Base-by-base conservation (phyloP, 2,113 vertebrate genomes). In the Tetrax tetrax region DNA sequence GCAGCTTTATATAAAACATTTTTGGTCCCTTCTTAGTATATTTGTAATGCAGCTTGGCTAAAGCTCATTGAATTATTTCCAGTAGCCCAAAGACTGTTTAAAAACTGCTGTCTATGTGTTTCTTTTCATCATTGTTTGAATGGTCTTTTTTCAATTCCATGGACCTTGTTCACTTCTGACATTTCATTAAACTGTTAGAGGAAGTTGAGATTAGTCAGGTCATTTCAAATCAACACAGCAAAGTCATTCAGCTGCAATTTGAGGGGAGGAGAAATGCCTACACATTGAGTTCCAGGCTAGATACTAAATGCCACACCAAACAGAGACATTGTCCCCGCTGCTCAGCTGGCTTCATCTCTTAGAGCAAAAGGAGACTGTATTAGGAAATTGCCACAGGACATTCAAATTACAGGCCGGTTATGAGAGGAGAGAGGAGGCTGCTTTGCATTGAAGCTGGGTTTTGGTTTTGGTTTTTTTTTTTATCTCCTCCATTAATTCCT, bases 61-160 rank as follows among this genome's bases (percentile, higher is more conserved):
- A 94, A 95, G 74, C 69, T 95, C 57, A 89, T 22, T 95, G 89
- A 97, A 93, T 96, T 93, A 93, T 93, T 90, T 95, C 94, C 96
- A 95, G 47, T 84, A 76, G 77, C 70, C 90, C 53, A 91, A 95
- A 90, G 91, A 92, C 89, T 63, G 48, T 89, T 95, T 84, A 61
- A 95, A 96, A 97, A 96, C 74, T 96, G 96, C 90, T 96, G 90
- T 89, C 83, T 89, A 37, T 95, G 92, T 96, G 96, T 95, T 96
- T 96, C 96, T 92, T 96, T 96, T 97, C 94, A 96, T 96, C 70
- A 43, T 72, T 94, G 92, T 96, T 96, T 96, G 92, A 92, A 96
- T 94, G 95, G 77, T 69, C 90, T 94, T 96, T 96, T 95, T 93
- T 93, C 90, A 95, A 16, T 86, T 90, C 93, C 4, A 0, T 71